Percentiles rank a stretch among this genome's conserved stretches.
Evolutionary conservation across 92 coral and sea anemone genomes (phyloP).

Genomic region (Porites evermanni): DNA sequence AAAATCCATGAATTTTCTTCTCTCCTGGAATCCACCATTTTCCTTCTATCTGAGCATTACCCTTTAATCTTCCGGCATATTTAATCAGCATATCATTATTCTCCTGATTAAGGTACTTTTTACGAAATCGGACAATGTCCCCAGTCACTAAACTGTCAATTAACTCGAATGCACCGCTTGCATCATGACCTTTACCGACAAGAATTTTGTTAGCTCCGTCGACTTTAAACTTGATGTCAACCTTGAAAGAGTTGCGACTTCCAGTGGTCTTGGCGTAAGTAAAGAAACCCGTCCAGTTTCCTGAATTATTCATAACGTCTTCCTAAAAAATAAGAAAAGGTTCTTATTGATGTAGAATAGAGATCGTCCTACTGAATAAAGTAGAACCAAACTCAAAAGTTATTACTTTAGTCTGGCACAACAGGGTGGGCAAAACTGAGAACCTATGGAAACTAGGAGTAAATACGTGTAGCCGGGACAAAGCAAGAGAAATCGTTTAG

Average conservation of each 20-base stretch:
- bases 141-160: constrained; percentile 76
- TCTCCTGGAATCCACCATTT: constrained; percentile 86
- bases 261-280: constrained; percentile 90
- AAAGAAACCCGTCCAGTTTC: constrained; percentile 91
- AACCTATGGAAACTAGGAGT: no score
- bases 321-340: constrained; percentile 41
- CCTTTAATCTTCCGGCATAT: constrained; percentile 79
- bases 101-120: constrained; percentile 56
- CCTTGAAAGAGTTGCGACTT: constrained; percentile 68
- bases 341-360: background rate
- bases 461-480: no score
- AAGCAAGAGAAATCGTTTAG: no score
- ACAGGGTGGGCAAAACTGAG: no score
- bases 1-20: constrained; percentile 72
- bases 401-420: no score
- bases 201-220: constrained; percentile 82
- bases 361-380: background rate
- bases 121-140: constrained; percentile 72
- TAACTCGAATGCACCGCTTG: constrained; percentile 75
- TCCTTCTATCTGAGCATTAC: constrained; percentile 76
- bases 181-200: constrained; percentile 78
- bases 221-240: constrained; percentile 74
- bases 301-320: constrained; percentile 80
- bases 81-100: constrained; percentile 58
- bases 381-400: no score